Evolutionary conservation across 2,113 vertebrate genomes (phyloP).

Genomic region (Eptesicus fuscus): DNA sequence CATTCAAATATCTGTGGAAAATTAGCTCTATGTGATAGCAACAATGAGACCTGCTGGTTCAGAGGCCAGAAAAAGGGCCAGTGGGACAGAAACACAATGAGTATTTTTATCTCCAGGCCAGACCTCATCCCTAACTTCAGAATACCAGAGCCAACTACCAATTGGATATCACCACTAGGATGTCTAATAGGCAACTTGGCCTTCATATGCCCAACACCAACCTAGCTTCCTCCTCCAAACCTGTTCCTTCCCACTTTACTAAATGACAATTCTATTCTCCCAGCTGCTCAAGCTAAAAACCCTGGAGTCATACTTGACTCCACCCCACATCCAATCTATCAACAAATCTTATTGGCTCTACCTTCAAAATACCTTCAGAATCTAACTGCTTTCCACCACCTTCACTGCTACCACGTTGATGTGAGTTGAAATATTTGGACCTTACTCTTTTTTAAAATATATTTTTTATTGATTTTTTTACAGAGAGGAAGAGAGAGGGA

Average conservation of each 20-base stretch:
- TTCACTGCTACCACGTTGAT: background rate
- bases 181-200: background rate
- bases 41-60: background rate
- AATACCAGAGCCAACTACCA: conserved; percentile 1
- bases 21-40: background rate
- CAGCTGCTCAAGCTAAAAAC: background rate
- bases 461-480: no score
- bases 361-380: background rate
- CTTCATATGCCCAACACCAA: background rate
- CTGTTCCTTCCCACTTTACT: background rate
- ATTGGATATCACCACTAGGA: background rate
- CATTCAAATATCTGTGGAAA: background rate
- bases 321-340: background rate
- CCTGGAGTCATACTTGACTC: background rate
- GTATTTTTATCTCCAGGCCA: conserved; percentile 16
- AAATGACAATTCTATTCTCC: background rate
- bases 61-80: conserved; percentile 7
- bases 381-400: background rate
- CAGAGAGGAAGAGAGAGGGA: no score
- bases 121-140: background rate
- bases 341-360: background rate
- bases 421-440: background rate
- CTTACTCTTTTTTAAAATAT: background rate
- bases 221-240: background rate
- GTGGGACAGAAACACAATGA: background rate